A percentile compares a stretch with the other conserved stretches of the same genome.
phyloP scores from a whole-genome alignment of 2,888 invertebrate species.

The Tiliacea aurago region DNA sequence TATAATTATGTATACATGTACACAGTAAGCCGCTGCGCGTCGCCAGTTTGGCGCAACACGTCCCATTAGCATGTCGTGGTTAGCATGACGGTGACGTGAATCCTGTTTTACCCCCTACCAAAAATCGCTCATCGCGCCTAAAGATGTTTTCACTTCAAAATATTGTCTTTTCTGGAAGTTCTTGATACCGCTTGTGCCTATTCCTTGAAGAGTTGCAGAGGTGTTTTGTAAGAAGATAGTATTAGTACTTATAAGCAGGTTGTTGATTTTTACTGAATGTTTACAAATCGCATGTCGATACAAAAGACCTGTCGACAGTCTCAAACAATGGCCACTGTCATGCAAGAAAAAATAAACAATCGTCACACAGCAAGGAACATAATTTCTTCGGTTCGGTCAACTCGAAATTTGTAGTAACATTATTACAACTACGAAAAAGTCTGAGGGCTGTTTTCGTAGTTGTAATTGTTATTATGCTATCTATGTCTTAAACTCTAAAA shows the following conservation, averaged over 20 bases:
- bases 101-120: too few species aligned
- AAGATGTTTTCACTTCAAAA: background rate
- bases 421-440: too few species aligned
- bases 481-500: too few species aligned
- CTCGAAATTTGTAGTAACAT: background rate
- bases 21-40: too few species aligned
- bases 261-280: background rate
- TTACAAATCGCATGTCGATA: background rate
- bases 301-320: background rate
- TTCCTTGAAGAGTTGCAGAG: background rate
- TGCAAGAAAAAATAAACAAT: conserved; percentile 8
- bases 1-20: too few species aligned
- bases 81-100: too few species aligned
- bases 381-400: background rate
- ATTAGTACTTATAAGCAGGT: background rate
- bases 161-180: background rate
- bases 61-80: too few species aligned
- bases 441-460: too few species aligned
- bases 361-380: background rate
- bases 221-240: background rate
- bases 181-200: background rate
- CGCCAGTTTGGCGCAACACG: too few species aligned
- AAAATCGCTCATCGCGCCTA: too few species aligned
- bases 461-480: too few species aligned
- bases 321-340: conserved; percentile 1